A percentile compares a stretch with the other conserved stretches of the same genome.
Evolutionary conservation across 2,888 invertebrate genomes (phyloP).

Genomic region (Lucinisca nassula): DNA sequence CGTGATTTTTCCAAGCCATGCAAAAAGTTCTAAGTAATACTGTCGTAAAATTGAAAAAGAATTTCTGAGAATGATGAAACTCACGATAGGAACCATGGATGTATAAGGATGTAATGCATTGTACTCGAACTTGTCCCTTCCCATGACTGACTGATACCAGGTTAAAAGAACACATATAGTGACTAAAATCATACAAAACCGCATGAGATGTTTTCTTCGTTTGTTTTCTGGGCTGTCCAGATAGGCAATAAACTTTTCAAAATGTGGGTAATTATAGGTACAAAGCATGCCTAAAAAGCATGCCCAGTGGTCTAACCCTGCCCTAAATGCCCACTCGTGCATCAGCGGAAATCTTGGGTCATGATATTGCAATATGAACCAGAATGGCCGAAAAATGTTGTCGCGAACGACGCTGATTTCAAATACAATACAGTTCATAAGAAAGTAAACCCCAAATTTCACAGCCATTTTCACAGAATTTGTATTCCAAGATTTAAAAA

Average conservation of each 20-base stretch:
- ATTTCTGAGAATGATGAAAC: conserved; percentile 78
- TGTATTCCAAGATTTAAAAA: conserved; percentile 76
- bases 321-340: conserved; percentile 82
- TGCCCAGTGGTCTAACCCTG: conserved; percentile 82
- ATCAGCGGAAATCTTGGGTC: conserved; percentile 67
- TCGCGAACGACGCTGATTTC: conserved; percentile 73
- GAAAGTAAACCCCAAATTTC: conserved; percentile 76
- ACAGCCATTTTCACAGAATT: conserved; percentile 75
- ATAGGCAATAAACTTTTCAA: conserved; percentile 75
- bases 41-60: conserved; percentile 73
- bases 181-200: conserved; percentile 38
- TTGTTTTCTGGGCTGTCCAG: conserved; percentile 66
- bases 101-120: conserved; percentile 79
- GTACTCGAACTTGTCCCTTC: conserved; percentile 74
- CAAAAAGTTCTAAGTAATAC: conserved; percentile 77
- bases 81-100: conserved; percentile 75
- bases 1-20: conserved; percentile 81
- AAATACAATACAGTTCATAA: conserved; percentile 77
- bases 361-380: conserved; percentile 73
- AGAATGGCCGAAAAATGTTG: conserved; percentile 75
- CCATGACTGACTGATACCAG: conserved; percentile 75
- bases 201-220: conserved; percentile 16
- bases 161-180: conserved; percentile 25
- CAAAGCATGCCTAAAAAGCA: conserved; percentile 82
- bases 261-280: conserved; percentile 83